phyloP scores from a whole-genome alignment of 2,888 invertebrate genomes.

The Diplolepis rosae region DNA sequence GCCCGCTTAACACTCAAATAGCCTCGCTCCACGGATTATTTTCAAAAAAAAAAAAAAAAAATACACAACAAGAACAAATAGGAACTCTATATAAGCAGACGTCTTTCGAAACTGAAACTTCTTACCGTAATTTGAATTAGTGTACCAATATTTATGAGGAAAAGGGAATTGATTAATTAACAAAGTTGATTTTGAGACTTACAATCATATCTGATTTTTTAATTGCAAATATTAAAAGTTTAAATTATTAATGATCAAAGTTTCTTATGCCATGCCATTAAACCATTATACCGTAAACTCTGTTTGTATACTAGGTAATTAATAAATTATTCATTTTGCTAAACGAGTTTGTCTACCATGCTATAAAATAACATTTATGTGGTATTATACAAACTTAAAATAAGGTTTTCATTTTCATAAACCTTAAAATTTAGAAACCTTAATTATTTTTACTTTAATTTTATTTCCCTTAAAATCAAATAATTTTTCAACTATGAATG shows the following conservation, averaged over 20 bases:
- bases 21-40: too few relatives aligned
- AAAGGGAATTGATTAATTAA: not conserved
- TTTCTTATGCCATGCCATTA: not conserved
- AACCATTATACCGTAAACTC: not conserved
- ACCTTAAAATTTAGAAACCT: not conserved
- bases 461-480: too few relatives aligned
- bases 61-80: too few relatives aligned
- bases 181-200: not conserved
- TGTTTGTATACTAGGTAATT: not conserved
- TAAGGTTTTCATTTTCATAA: not conserved
- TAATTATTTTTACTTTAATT: too few relatives aligned
- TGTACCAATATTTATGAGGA: not conserved
- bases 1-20: too few relatives aligned
- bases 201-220: too few relatives aligned
- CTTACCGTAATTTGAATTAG: not conserved
- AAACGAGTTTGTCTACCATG: not conserved
- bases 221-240: too few relatives aligned
- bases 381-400: too few relatives aligned
- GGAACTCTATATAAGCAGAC: not conserved
- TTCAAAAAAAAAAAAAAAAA: too few relatives aligned
- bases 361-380: not conserved
- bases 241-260: too few relatives aligned
- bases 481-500: too few relatives aligned
- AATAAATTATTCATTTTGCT: not conserved
- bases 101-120: not conserved